These are phyloP conservation scores for Pelusios castaneus DNA, from an alignment of 2,113 vertebrate species.

Conservation along the genomic window DNA sequence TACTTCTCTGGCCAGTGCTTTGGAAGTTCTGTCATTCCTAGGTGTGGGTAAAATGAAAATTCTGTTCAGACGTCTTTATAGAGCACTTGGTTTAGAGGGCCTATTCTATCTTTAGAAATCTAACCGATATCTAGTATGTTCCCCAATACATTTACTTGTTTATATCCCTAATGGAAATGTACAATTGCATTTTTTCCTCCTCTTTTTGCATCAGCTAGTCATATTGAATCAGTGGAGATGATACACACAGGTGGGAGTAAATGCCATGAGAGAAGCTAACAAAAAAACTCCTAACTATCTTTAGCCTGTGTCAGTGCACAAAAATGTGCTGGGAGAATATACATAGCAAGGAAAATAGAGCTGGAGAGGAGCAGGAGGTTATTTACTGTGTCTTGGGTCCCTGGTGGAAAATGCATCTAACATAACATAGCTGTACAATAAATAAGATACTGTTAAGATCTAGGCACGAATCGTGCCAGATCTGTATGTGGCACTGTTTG, in stretches of 20 bases:
- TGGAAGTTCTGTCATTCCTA: neutral
- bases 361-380: neutral
- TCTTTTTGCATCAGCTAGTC: slow-evolving; percentile 28
- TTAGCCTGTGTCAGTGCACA: neutral
- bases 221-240: slow-evolving; percentile 37
- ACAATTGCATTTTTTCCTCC: neutral
- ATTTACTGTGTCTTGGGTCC: neutral
- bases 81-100: neutral
- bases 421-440: neutral
- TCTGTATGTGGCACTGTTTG: neutral
- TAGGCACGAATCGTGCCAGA: neutral
- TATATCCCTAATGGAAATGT: neutral
- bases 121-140: slow-evolving; percentile 20
- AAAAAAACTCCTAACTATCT: neutral
- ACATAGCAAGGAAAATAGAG: neutral
- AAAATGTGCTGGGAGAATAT: neutral
- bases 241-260: slow-evolving; percentile 34
- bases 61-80: neutral
- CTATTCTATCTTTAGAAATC: neutral
- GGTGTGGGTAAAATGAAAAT: neutral
- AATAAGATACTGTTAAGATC: neutral
- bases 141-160: neutral
- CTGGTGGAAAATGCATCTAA: neutral
- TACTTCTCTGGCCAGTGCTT: neutral
- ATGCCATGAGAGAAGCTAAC: neutral